Percentiles rank a stretch among this genome's conserved stretches.
These are phyloP conservation scores for Lasioglossum lativentre DNA, from an alignment of 2,888 invertebrate species.

Conservation along the genomic window DNA sequence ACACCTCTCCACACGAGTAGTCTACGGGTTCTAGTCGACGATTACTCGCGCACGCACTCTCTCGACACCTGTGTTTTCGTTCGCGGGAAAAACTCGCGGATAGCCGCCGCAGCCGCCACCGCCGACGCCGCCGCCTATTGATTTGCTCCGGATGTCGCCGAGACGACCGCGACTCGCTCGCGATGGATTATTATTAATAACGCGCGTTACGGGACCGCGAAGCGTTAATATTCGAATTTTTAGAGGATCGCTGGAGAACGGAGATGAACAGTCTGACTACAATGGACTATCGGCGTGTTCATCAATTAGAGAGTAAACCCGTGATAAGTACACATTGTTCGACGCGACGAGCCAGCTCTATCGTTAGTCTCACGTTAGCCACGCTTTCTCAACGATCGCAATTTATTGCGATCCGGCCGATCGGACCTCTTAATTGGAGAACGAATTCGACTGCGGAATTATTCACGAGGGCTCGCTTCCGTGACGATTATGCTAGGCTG, in stretches of 20 bases:
- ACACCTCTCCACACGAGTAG: conserved; percentile 6
- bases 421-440: conserved; percentile 69
- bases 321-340: conserved; percentile 70
- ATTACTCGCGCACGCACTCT: neutral
- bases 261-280: conserved; percentile 18
- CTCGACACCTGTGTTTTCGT: conserved; percentile 1
- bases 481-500: conserved; percentile 57
- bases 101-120: too few species aligned
- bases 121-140: neutral
- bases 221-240: conserved; percentile 18
- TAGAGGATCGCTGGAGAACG: conserved; percentile 12
- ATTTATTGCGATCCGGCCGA: conserved; percentile 51
- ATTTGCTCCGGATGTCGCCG: conserved; percentile 8
- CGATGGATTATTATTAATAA: conserved; percentile 26
- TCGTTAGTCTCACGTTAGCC: conserved; percentile 61
- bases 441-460: conserved; percentile 68
- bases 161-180: neutral
- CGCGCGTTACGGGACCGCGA: conserved; percentile 22
- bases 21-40: neutral
- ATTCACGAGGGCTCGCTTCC: conserved; percentile 64
- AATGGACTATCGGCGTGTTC: conserved; percentile 6
- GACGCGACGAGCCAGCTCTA: conserved; percentile 47
- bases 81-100: neutral
- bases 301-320: conserved; percentile 39
- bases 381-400: conserved; percentile 65